phyloP scores from a whole-genome alignment of 2,113 vertebrate genomes.

The Elanoides forficatus region DNA sequence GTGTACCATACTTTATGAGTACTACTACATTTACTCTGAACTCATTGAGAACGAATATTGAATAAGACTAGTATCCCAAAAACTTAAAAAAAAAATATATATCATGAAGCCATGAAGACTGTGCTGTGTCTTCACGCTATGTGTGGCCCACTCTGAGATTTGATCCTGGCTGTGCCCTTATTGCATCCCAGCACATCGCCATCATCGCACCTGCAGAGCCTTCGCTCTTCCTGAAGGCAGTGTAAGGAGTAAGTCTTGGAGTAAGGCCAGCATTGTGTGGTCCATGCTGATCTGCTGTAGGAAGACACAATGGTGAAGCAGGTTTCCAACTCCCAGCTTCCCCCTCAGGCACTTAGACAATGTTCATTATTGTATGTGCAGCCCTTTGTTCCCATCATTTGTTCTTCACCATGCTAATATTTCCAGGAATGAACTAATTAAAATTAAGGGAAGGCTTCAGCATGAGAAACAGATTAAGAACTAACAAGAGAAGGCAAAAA shows the following conservation, averaged over 20 bases:
- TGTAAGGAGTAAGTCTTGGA: not conserved
- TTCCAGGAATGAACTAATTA: not conserved
- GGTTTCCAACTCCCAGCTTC: not conserved
- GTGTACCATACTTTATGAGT: not conserved
- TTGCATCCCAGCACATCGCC: not conserved
- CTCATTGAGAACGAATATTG: not conserved
- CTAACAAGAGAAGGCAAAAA: not conserved
- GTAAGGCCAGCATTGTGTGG: not conserved
- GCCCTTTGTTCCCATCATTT: not conserved
- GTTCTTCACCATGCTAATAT: not conserved
- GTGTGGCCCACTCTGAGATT: not conserved
- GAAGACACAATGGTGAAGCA: not conserved
- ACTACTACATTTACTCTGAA: not conserved
- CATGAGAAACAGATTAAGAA: not conserved
- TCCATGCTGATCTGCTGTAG: not conserved
- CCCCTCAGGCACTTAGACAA: not conserved
- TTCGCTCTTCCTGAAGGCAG: not conserved
- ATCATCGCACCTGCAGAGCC: not conserved
- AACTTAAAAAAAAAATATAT: not conserved
- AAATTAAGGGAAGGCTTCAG: not conserved
- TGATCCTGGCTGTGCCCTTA: not conserved
- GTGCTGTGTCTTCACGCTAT: not conserved
- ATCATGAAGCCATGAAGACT: not conserved
- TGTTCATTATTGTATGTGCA: not conserved
- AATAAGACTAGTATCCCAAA: not conserved